These are phyloP conservation scores for Parotia lawesii DNA, from an alignment of 2,113 vertebrate genomes.

Conservation along the genomic window DNA sequence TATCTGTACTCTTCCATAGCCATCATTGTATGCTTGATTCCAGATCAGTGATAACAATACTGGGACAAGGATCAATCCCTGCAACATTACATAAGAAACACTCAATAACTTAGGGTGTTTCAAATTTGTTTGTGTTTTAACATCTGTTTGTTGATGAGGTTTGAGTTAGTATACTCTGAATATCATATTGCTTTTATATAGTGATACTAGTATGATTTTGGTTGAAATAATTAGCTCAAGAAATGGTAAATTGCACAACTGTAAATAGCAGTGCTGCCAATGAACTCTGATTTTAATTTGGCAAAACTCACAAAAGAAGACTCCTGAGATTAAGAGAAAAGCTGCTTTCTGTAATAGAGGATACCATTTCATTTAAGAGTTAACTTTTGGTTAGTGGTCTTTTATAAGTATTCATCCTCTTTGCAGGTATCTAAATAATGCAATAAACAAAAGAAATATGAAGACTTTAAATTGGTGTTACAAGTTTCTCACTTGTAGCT, in stretches of 20 bases:
- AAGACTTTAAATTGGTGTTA: neutral
- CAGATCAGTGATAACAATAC: neutral
- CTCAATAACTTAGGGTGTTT: neutral
- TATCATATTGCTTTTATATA: neutral
- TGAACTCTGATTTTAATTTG: neutral
- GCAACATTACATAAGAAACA: neutral
- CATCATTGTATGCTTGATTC: neutral
- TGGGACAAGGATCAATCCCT: neutral
- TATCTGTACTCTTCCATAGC: neutral
- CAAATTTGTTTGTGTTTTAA: neutral
- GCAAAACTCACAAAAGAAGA: neutral
- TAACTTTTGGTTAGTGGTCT: neutral
- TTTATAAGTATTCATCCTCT: neutral
- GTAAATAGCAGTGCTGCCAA: neutral
- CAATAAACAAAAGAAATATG: neutral
- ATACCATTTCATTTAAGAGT: neutral
- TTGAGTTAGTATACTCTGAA: neutral
- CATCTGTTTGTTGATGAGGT: neutral
- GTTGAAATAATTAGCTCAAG: neutral
- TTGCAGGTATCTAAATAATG: neutral
- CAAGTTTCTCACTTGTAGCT: neutral
- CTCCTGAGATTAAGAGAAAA: neutral
- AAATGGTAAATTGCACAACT: neutral
- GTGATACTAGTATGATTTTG: neutral
- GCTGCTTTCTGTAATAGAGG: neutral